phyloP scores from a whole-genome alignment of 64 coral and sea anemone species.

The Dendrophyllia cribrosa region DNA sequence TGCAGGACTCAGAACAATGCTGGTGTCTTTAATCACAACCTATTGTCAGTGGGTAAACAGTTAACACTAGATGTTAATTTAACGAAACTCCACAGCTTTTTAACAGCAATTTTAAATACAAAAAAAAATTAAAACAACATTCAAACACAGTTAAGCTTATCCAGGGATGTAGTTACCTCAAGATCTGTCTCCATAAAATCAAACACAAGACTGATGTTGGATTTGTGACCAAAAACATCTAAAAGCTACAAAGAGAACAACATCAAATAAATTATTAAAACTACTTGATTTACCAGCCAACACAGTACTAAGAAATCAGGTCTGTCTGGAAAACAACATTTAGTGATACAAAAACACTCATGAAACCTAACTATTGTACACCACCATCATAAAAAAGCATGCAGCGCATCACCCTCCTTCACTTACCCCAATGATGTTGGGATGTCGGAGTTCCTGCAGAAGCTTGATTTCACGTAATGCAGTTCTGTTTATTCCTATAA shows the following conservation, averaged over 20 bases:
- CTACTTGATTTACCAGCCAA: neutral
- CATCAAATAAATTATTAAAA: neutral
- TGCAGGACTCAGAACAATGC: slow-evolving; percentile 91
- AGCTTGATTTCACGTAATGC: slow-evolving; percentile 98
- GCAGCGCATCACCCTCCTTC: no score
- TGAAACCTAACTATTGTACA: no score
- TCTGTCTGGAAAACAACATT: no score
- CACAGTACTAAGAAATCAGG: neutral
- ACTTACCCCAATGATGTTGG: slow-evolving; percentile 96
- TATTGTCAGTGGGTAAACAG: slow-evolving; percentile 38
- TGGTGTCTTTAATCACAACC: slow-evolving; percentile 95
- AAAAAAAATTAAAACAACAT: neutral
- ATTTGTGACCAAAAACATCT: slow-evolving; percentile 99
- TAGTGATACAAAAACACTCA: no score
- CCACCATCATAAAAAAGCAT: no score
- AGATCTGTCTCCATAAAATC: slow-evolving; percentile 99
- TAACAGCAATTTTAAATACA: neutral
- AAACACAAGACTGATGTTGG: slow-evolving; percentile 98
- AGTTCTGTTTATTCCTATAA: slow-evolving; percentile 94
- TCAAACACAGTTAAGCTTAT: neutral
- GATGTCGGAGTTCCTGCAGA: slow-evolving; percentile 89
- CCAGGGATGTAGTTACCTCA: slow-evolving; percentile 58
- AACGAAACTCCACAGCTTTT: neutral
- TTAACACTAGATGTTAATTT: neutral
- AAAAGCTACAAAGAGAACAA: slow-evolving; percentile 67